Conservation (phyloP, 2,113 vertebrate species). For the Arenaria interpres region DNA sequence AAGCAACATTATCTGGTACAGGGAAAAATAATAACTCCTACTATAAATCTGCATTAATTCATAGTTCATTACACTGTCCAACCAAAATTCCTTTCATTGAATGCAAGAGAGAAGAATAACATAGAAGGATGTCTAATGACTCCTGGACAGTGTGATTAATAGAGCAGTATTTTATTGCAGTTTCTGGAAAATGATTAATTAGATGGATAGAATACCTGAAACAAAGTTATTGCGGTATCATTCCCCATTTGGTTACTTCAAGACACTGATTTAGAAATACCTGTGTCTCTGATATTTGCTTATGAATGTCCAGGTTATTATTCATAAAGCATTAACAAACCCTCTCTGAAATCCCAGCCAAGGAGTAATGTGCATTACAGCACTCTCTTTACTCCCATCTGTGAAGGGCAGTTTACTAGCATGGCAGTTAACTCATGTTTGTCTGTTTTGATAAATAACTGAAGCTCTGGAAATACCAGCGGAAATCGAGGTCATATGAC, state of each 20-base stretch:
- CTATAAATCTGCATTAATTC: not conserved
- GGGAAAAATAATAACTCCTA: not conserved
- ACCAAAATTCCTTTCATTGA: not conserved
- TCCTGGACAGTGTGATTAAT: not conserved
- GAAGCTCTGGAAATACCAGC: not conserved
- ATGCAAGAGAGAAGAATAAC: not conserved
- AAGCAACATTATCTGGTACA: not conserved
- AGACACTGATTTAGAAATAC: not conserved
- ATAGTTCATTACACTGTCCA: not conserved
- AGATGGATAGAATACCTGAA: not conserved
- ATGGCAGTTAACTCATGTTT: not conserved
- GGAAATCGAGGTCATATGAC: not conserved
- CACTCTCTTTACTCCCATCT: not conserved
- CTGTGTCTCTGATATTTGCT: not conserved
- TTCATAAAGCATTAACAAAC: not conserved
- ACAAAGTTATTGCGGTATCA: not conserved
- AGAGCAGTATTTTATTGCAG: not conserved
- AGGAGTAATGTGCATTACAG: not conserved
- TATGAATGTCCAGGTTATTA: not conserved
- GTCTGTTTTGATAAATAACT: not conserved
- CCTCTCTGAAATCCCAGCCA: not conserved
- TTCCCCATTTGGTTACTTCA: not conserved
- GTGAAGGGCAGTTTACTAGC: not conserved
- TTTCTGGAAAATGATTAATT: not conserved
- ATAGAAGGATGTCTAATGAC: not conserved